Conservation (phyloP, 2,113 vertebrate genomes). For the Echinops telfairi region DNA sequence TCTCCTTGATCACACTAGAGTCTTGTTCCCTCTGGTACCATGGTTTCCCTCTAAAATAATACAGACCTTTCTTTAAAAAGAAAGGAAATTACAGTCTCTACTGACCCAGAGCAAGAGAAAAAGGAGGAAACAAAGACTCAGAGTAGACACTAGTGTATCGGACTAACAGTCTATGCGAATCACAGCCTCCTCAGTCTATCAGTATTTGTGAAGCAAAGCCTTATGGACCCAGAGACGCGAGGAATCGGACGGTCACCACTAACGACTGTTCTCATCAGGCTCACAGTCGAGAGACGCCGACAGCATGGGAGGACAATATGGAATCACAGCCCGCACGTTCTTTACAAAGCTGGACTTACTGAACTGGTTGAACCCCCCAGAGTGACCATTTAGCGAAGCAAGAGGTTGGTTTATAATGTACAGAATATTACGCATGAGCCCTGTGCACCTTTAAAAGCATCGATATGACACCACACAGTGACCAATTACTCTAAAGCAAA, state of each 20-base stretch:
- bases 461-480: neutral
- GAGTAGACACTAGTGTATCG: neutral
- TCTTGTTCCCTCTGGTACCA: neutral
- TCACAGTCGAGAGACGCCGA: neutral
- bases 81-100: neutral
- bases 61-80: neutral
- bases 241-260: neutral
- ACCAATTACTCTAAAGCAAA: neutral
- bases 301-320: neutral
- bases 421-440: neutral
- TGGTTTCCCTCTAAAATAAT: neutral
- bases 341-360: neutral
- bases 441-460: neutral
- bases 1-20: neutral
- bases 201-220: no score
- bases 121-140: neutral
- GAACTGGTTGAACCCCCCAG: neutral
- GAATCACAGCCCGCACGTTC: neutral
- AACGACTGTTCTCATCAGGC: neutral
- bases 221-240: neutral
- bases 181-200: neutral
- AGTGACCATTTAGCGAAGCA: neutral
- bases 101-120: neutral
- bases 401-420: neutral
- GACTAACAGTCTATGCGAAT: neutral